These are phyloP conservation scores for Colistium nudipinnis DNA, from an alignment of 2,113 vertebrate genomes.

Conservation along the genomic window DNA sequence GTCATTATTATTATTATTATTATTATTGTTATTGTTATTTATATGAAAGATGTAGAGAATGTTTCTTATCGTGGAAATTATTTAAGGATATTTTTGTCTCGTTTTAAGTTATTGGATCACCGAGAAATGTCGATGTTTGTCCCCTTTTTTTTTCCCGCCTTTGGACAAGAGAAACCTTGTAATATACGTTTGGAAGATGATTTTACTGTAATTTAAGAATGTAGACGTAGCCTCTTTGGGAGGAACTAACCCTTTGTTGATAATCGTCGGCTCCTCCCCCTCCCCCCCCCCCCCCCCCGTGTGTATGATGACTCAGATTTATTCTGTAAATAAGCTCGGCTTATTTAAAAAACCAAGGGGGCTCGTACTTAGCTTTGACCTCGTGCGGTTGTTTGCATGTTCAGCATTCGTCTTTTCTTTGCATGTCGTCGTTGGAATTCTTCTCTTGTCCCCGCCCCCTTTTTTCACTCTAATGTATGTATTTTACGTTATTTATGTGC, in stretches of 20 bases:
- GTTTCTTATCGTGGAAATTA: constrained; percentile 78
- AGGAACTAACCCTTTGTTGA: constrained; percentile 84
- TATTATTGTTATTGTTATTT: constrained; percentile 88
- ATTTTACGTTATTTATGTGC: constrained; percentile 47
- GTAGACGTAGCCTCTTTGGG: constrained; percentile 91
- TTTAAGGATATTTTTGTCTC: constrained; percentile 79
- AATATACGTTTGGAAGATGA: constrained; percentile 81
- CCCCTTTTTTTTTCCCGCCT: constrained; percentile 74
- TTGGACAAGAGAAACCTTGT: constrained; percentile 76
- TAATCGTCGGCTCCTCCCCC: constrained; percentile 81
- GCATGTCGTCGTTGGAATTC: constrained; percentile 83
- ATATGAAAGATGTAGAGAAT: constrained; percentile 84
- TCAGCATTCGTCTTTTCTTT: constrained; percentile 85
- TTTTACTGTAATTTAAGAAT: constrained; percentile 91
- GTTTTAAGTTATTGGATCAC: constrained; percentile 80
- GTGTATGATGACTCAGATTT: constrained; percentile 76
- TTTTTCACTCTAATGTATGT: constrained; percentile 49
- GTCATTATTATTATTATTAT: constrained; percentile 78
- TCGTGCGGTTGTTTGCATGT: constrained; percentile 91
- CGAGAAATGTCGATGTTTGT: constrained; percentile 77
- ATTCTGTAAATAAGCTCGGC: constrained; percentile 89
- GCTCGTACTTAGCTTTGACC: constrained; percentile 79
- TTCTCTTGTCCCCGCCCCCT: constrained; percentile 75
- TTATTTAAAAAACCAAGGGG: constrained; percentile 80
- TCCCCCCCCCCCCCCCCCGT: constrained; percentile 26